These are phyloP conservation scores for Megaustenia siamemsis DNA, from an alignment of 2,888 invertebrate species.

Conservation along the genomic window DNA sequence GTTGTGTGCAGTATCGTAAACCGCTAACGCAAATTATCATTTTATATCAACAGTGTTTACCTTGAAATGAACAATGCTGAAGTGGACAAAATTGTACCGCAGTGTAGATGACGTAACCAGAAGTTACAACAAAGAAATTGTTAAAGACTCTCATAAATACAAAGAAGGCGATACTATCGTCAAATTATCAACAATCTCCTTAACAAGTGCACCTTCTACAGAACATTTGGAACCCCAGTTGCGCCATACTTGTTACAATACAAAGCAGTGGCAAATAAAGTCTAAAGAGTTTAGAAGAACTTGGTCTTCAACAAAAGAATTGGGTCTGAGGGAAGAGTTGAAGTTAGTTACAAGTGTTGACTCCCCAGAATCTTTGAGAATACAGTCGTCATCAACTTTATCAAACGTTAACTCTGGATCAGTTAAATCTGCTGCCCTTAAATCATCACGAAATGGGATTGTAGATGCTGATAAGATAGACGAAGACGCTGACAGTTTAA, in stretches of 20 bases:
- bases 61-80: conserved; percentile 1
- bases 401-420: no score
- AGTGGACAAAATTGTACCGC: conserved; percentile 11
- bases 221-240: no score
- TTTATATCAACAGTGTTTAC: not conserved
- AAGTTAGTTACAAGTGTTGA: no score
- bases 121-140: not conserved
- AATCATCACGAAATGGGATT: no score
- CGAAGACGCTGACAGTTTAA: no score
- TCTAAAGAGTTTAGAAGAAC: not conserved
- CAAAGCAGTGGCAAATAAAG: not conserved
- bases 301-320: not conserved
- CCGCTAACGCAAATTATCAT: not conserved
- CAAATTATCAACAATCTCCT: no score
- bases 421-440: no score
- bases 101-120: not conserved
- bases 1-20: no score
- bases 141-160: not conserved
- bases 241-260: no score
- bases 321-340: not conserved
- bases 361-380: not conserved
- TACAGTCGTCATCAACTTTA: no score
- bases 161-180: no score
- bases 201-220: no score
- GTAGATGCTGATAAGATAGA: not conserved